Evolutionary conservation across 37 sponge, comb jelly and placozoan genomes (phyloP), one percentile per base, ranked within the genome.

Genomic region (Lycopodina hypogea): DNA sequence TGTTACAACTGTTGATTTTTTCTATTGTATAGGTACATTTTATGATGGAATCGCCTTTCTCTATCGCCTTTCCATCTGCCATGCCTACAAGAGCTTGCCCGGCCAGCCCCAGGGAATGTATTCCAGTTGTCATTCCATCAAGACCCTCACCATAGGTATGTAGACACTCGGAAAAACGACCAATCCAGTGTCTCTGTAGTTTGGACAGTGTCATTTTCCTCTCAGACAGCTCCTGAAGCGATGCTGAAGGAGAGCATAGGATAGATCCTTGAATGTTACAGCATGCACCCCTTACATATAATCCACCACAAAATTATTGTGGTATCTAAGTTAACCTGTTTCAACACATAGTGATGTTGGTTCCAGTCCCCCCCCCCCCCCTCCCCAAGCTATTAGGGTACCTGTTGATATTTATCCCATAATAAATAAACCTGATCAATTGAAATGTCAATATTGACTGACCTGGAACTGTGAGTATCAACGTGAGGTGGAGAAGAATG

Each of bases 61-160:
- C 81, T 24, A n/a, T 71, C 81, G 72, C 71, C 50, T 72, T 70
- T 72, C 63, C 72, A 38, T 72, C 72, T 21, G 63, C 63, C 42
- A 60, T 30, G 15, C 45, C 0, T 35, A 71, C 81, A 0, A 37
- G 21, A 38, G 81, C 81, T 21, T 57, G 42, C 40, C 72, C 81
- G 1, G 53, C 69, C 40, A 55, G 69, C 39, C 38, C 80, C 56
- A 79, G 58, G 17, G 55, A 42, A 14, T 7, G 7, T 2, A 7
- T 12, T 14, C 35, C 34, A 32, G 66, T 15, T 32, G 35, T 32
- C 33, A 32, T 65, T 65, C 35, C 56, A 73, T 14, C 33, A 52
- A 2, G 36, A 53, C 56, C 56, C 7, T 26, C 35, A 33, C 15
- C 71, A 38, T 18, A 1, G 4, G 48, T 23, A 17, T 7, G 71